Evolutionary conservation across 1,140 invertebrate species (phyloP).

Genomic region (Sitophilus oryzae): DNA sequence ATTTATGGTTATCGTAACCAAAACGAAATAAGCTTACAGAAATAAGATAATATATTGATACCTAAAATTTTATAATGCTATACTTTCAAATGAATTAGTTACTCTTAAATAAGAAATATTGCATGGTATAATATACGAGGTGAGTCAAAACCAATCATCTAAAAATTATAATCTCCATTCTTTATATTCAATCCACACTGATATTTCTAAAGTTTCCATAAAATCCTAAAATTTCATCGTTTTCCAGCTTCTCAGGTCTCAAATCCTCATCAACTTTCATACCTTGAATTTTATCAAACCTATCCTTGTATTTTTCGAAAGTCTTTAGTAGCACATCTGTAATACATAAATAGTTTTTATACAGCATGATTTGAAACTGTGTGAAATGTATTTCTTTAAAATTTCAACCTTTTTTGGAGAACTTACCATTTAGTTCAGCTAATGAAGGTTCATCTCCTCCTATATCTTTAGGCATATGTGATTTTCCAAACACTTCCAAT

Average conservation of each 20-base stretch:
- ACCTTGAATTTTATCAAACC: conserved; percentile 18
- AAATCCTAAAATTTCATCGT: conserved; percentile 30
- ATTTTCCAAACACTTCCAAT: too few relatives aligned
- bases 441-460: conserved; percentile 46
- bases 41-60: too few relatives aligned
- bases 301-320: conserved; percentile 13
- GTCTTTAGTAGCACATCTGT: conserved; percentile 13
- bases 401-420: neutral
- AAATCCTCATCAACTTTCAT: conserved; percentile 23
- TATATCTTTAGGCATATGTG: conserved; percentile 51
- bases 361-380: too few relatives aligned
- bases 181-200: conserved; percentile 22
- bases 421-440: conserved; percentile 9
- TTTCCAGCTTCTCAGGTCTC: conserved; percentile 22
- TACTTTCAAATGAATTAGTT: too few relatives aligned
- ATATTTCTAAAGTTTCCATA: conserved; percentile 32
- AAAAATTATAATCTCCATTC: neutral
- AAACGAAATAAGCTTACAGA: too few relatives aligned
- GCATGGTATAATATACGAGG: too few relatives aligned
- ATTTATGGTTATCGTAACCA: too few relatives aligned
- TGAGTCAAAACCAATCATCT: too few relatives aligned
- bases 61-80: too few relatives aligned
- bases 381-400: too few relatives aligned
- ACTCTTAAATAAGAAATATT: too few relatives aligned
- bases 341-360: neutral